Evolutionary conservation across 92 coral and sea anemone species (phyloP).

Genomic region (Epizoanthus rinbou): DNA sequence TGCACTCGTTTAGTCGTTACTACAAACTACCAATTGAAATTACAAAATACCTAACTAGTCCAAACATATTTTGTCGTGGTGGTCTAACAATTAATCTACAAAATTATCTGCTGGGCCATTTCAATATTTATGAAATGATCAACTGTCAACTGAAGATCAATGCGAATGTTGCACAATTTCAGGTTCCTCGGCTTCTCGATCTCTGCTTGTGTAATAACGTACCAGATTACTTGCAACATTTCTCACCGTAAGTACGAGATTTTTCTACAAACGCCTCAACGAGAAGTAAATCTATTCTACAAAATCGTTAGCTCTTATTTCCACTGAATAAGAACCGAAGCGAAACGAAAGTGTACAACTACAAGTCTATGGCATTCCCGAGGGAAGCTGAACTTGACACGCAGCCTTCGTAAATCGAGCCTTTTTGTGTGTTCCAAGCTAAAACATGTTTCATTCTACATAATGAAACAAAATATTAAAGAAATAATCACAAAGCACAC

Average conservation of each 20-base stretch:
- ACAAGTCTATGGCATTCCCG: background rate
- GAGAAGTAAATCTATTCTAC: background rate
- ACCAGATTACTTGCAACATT: background rate
- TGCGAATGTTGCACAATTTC: slow-evolving; percentile 27
- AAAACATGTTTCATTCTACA: background rate
- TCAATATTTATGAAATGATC: background rate
- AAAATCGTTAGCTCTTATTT: background rate
- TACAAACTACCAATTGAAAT: background rate
- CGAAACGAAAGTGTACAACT: slow-evolving; percentile 9
- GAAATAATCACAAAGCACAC: background rate
- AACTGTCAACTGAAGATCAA: background rate
- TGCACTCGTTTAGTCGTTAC: background rate
- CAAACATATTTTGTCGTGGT: background rate
- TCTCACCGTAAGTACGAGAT: background rate
- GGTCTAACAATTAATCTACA: background rate
- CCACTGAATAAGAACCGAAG: background rate
- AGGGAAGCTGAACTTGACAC: background rate
- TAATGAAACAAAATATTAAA: background rate
- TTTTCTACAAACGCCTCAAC: background rate
- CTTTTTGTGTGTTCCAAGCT: background rate
- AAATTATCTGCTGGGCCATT: background rate
- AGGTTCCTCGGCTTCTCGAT: slow-evolving; percentile 6
- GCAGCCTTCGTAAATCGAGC: background rate
- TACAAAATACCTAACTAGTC: background rate
- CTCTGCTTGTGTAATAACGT: background rate